These are phyloP conservation scores for Halichondria panicea DNA, from an alignment of 37 sponge, comb jelly and placozoan species.

Conservation along the genomic window DNA sequence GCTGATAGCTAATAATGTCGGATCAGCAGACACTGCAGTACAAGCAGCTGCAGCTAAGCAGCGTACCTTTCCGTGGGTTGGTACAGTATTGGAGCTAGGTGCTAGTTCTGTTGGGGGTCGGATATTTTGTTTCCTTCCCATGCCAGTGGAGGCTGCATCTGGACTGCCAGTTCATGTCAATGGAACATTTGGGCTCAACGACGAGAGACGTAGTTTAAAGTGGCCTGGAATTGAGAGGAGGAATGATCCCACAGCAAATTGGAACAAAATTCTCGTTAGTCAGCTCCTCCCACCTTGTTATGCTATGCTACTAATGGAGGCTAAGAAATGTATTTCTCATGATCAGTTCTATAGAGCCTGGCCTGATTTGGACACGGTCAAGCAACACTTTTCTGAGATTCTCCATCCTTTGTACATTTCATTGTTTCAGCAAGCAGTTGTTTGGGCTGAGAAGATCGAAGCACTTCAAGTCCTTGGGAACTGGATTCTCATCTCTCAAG, in stretches of 20 bases:
- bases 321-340: background rate
- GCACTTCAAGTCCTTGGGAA: too few relatives aligned
- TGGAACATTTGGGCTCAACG: constrained; percentile 67
- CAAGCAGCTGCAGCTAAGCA: constrained; percentile 19
- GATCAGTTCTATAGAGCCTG: constrained; percentile 31
- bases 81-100: constrained; percentile 20
- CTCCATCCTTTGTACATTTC: too few relatives aligned
- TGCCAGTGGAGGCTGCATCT: constrained; percentile 48
- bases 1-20: constrained; percentile 31
- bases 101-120: too few relatives aligned
- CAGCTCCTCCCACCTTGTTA: constrained; percentile 53
- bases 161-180: constrained; percentile 67
- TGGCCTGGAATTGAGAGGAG: constrained; percentile 54
- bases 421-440: too few relatives aligned
- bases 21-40: constrained; percentile 3
- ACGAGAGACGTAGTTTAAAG: constrained; percentile 51
- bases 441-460: too few relatives aligned
- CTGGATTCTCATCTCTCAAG: too few relatives aligned
- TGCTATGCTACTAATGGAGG: constrained; percentile 29
- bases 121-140: constrained; percentile 74
- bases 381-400: too few relatives aligned
- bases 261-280: constrained; percentile 56
- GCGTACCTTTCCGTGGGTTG: constrained; percentile 48
- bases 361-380: constrained; percentile 33
- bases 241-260: constrained; percentile 48